A percentile compares a stretch with the other conserved stretches of the same genome.
phyloP scores from a whole-genome alignment of 2,797 vertebrate genomes.

The Protonibea diacanthus region DNA sequence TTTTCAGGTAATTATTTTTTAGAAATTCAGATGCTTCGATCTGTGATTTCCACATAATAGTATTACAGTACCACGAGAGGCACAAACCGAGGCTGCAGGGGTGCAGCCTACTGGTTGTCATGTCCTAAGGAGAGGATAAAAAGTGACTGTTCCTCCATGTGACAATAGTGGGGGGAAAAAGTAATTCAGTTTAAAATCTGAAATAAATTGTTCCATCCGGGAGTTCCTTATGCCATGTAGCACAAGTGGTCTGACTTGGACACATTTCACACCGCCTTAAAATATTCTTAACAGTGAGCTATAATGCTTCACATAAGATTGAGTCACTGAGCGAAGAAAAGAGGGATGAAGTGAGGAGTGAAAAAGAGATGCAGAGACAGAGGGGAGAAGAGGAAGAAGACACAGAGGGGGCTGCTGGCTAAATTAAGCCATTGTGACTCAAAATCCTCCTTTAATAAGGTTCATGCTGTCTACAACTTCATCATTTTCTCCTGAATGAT shows the following conservation, averaged over 20 bases:
- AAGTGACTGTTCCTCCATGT: constrained; percentile 1
- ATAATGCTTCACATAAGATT: constrained; percentile 87
- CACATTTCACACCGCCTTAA: constrained; percentile 73
- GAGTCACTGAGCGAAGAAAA: constrained; percentile 65
- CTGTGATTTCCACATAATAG: neutral
- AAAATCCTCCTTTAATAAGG: constrained; percentile 99
- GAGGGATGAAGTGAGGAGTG: constrained; percentile 60
- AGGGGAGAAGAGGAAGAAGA: constrained; percentile 70
- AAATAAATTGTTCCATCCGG: constrained; percentile 45
- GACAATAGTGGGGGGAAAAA: neutral
- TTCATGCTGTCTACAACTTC: constrained; percentile 99
- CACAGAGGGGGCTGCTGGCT: constrained; percentile 93
- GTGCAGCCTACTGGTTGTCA: neutral
- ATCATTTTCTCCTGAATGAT: constrained; percentile 99
- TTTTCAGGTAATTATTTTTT: neutral
- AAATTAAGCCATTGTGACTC: constrained; percentile 99
- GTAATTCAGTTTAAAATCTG: constrained; percentile 34
- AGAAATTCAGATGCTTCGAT: neutral
- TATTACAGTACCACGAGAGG: neutral
- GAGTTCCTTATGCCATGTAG: constrained; percentile 37
- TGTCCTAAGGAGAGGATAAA: constrained; percentile 11
- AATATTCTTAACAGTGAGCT: constrained; percentile 83
- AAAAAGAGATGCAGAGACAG: constrained; percentile 66
- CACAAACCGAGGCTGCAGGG: neutral
- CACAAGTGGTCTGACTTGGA: constrained; percentile 62